These are phyloP conservation scores for Mylabris phalerata DNA, from an alignment of 1,140 invertebrate genomes.

Conservation along the genomic window DNA sequence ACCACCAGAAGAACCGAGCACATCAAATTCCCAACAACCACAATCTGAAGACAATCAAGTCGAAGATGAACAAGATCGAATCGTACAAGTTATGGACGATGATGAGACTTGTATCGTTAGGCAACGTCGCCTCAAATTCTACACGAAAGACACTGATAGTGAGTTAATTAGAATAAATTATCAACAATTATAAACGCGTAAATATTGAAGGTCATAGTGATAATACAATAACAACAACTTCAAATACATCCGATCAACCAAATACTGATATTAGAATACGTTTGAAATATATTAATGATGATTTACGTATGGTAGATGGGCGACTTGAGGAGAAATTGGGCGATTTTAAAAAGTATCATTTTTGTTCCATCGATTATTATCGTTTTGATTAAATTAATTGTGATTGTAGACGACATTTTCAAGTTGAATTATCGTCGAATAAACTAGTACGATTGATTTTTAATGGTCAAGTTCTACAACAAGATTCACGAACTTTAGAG, in stretches of 20 bases:
- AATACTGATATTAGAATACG: slow-evolving; percentile 61
- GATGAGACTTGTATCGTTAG: slow-evolving; percentile 23
- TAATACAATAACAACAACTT: slow-evolving; percentile 23
- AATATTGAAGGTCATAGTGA: slow-evolving; percentile 10
- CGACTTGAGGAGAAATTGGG: slow-evolving; percentile 67
- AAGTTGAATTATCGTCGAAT: slow-evolving; percentile 64
- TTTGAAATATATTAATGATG: slow-evolving; percentile 82
- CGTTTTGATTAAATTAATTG: too few species aligned
- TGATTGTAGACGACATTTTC: slow-evolving; percentile 69
- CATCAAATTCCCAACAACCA: neutral
- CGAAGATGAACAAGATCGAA: slow-evolving; percentile 44
- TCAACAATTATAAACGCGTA: neutral
- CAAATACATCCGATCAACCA: slow-evolving; percentile 29
- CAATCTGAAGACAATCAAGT: slow-evolving; percentile 25
- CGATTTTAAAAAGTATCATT: slow-evolving; percentile 75
- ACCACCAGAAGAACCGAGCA: slow-evolving; percentile 12
- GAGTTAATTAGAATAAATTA: slow-evolving; percentile 3
- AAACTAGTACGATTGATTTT: slow-evolving; percentile 79
- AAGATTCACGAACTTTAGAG: slow-evolving; percentile 67
- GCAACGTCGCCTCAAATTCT: slow-evolving; percentile 36
- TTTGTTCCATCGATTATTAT: neutral
- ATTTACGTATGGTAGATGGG: slow-evolving; percentile 71
- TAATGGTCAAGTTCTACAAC: slow-evolving; percentile 75
- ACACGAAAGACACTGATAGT: slow-evolving; percentile 7
- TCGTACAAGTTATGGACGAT: slow-evolving; percentile 51